These are phyloP conservation scores for Oreochromis grahami DNA, from an alignment of 2,797 vertebrate genomes.

Conservation along the genomic window DNA sequence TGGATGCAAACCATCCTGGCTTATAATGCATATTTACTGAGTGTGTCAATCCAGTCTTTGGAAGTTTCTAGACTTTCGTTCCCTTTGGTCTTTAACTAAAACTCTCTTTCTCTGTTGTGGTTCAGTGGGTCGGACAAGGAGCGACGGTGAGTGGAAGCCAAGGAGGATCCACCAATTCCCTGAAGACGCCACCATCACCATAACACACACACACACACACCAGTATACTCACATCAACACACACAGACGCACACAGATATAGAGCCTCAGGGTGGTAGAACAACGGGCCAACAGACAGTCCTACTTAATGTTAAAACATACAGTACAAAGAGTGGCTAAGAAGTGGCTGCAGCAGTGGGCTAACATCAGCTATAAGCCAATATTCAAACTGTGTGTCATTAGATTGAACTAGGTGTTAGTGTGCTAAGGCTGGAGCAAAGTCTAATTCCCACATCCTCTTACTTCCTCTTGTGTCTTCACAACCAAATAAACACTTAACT, in stretches of 20 bases:
- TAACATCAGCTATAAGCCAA: slow-evolving; percentile 14
- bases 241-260: neutral
- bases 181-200: slow-evolving; percentile 76
- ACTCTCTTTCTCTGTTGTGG: neutral
- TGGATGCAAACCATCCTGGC: neutral
- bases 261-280: slow-evolving; percentile 1
- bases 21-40: neutral
- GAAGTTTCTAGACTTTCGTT: neutral
- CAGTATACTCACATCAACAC: neutral
- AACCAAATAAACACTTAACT: slow-evolving; percentile 36
- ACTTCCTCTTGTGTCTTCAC: slow-evolving; percentile 42
- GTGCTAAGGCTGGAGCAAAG: neutral
- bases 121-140: slow-evolving; percentile 71
- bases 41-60: neutral
- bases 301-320: neutral
- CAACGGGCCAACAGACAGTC: neutral
- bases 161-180: slow-evolving; percentile 76
- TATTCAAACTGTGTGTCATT: neutral
- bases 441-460: slow-evolving; percentile 16
- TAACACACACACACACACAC: slow-evolving; percentile 41
- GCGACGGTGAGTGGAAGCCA: slow-evolving; percentile 67
- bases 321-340: slow-evolving; percentile 7
- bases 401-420: neutral
- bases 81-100: neutral
- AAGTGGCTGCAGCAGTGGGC: neutral